These are phyloP conservation scores for Monoplex corrugatus DNA, from an alignment of 2,888 invertebrate species.

Conservation along the genomic window DNA sequence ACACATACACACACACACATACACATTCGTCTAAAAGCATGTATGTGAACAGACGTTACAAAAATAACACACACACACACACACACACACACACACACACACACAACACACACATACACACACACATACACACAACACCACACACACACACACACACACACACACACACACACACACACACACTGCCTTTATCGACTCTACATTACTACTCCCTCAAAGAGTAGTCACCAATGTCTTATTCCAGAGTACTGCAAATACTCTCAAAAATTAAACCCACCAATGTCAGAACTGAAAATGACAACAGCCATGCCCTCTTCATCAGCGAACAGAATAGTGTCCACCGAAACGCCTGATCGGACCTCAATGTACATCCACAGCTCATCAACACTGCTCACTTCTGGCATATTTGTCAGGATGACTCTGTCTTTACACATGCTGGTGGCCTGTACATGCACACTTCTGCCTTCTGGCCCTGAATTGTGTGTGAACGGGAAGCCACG, in stretches of 20 bases:
- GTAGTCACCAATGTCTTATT: too few relatives aligned
- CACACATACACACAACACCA: too few relatives aligned
- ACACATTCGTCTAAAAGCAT: too few relatives aligned
- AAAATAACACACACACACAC: neutral
- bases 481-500: conserved; percentile 27
- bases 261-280: conserved; percentile 19
- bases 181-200: too few relatives aligned
- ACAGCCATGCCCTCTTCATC: conserved; percentile 42
- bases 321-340: conserved; percentile 25
- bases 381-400: neutral
- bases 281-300: conserved; percentile 11
- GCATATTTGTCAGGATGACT: conserved; percentile 17
- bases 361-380: conserved; percentile 35
- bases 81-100: neutral
- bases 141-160: too few relatives aligned
- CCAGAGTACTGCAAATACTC: too few relatives aligned
- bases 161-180: too few relatives aligned
- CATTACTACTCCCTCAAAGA: too few relatives aligned
- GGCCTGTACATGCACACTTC: conserved; percentile 13
- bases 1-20: neutral
- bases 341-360: neutral
- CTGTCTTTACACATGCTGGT: conserved; percentile 39
- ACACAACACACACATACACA: too few relatives aligned
- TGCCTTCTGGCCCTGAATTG: neutral
- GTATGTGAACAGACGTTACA: too few relatives aligned